These are phyloP conservation scores for Brachionus asplanchnoidis DNA, from an alignment of 1,140 invertebrate species.

Conservation along the genomic window DNA sequence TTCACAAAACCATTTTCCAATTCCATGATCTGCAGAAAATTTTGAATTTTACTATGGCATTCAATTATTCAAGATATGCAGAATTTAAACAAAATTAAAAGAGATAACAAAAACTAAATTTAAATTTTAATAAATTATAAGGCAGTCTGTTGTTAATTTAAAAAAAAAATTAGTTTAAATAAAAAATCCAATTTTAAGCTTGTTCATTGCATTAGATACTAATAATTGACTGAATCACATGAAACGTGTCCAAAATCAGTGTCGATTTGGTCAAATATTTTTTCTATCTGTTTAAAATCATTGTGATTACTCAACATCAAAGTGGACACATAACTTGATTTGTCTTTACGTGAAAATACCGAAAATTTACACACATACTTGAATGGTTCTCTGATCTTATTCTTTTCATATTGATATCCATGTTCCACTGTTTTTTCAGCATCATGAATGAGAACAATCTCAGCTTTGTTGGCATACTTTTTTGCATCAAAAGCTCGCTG, in stretches of 20 bases:
- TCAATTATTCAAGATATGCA: too few relatives aligned
- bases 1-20: too few relatives aligned
- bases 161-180: too few relatives aligned
- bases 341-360: not conserved
- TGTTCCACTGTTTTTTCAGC: slow-evolving; percentile 9
- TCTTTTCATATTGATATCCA: slow-evolving; percentile 29
- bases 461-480: not conserved
- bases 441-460: slow-evolving; percentile 17
- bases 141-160: too few relatives aligned
- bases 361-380: slow-evolving; percentile 25
- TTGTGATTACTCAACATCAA: not conserved
- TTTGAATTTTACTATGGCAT: too few relatives aligned
- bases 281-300: not conserved
- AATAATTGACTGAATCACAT: slow-evolving; percentile 16
- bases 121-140: not conserved
- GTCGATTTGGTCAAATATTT: not conserved
- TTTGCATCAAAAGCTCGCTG: not conserved
- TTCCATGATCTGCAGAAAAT: too few relatives aligned
- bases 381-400: not conserved
- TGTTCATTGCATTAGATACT: too few relatives aligned
- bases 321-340: not conserved
- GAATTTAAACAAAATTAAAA: too few relatives aligned
- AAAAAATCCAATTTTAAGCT: too few relatives aligned
- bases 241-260: not conserved
- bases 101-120: too few relatives aligned